Base-by-base conservation (phyloP, 2,113 vertebrate genomes). In the Sinocyclocheilus anshuiensis region DNA sequence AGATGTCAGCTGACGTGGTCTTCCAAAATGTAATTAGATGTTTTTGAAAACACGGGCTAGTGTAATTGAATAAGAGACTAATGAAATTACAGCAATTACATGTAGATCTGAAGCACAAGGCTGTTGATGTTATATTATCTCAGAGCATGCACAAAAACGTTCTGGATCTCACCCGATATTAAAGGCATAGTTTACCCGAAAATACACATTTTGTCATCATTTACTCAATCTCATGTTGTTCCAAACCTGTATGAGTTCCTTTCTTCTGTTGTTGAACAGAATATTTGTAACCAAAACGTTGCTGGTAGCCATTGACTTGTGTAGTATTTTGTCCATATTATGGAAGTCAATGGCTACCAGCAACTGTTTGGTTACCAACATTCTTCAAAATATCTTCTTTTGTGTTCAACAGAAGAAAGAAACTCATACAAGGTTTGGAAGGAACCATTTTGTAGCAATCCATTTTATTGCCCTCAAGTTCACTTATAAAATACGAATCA, bases 11-110 rank as follows among this genome's bases (percentile, higher is more conserved):
- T 78, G 77, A 78, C 20, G 2, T 61, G 2, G 5, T 61, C 36
- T 61, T 36, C 20, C 20, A 15, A 79, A 9, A 79, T 39, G 9
- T 12, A 36, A 79, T 79, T 79, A 61, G 77, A 61, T 61, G 77
- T 79, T 79, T 79, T 79, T 79, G 77, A 79, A 79, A 79, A 59
- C 77, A 79, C n/a, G 29, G n/a, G 45, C 61, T 36, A 10, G 57
- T 81, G 36, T 65, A 82, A 75, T 2, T 86, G 36, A 86, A 76
- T 81, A 75, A 83, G n/a, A n/a, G 13, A 7, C 39, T 71, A 83
- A 83, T 50, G 42, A 18, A n/a, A 63, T 80, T 39, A 63, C 6
- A 9, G 77, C 61, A 24, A 24, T 80, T 20, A 63, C 22, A 80
- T 57, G 20, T 7, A n/a, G 26, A 80, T 33, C 36, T 7, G 77